A percentile compares a stretch with the other conserved stretches of the same genome.
Evolutionary conservation across 2,113 vertebrate genomes (phyloP).

Genomic region (Corythaeola cristata): DNA sequence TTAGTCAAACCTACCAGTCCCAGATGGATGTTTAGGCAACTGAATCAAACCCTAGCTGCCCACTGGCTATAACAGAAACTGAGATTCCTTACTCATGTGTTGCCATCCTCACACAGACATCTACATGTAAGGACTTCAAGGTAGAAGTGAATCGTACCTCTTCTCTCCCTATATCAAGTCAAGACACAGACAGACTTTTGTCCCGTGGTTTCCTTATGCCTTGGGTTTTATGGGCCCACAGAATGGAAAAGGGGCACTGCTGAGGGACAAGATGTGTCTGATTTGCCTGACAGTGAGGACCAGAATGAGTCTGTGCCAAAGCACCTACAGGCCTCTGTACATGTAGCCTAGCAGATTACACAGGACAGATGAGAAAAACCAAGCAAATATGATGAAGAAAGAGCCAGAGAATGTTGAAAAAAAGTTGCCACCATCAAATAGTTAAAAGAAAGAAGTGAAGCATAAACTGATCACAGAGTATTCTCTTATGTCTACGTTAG

Average conservation of each 20-base stretch:
- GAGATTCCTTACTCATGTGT: neutral
- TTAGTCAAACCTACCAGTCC: neutral
- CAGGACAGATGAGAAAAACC: neutral
- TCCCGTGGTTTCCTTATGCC: fast-evolving
- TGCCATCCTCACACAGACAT: neutral
- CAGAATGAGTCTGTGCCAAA: neutral
- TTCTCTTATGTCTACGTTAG: neutral
- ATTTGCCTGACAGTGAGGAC: neutral
- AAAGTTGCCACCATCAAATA: neutral
- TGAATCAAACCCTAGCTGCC: neutral
- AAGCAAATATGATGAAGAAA: neutral
- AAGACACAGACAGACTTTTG: neutral
- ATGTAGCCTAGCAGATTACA: neutral
- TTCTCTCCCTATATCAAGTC: neutral
- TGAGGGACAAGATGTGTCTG: neutral
- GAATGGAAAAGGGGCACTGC: neutral
- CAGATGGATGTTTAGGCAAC: neutral
- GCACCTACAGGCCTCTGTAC: neutral
- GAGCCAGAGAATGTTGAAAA: fast-evolving
- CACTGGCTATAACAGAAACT: neutral
- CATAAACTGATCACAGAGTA: neutral
- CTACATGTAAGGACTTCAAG: fast-evolving
- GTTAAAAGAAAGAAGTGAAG: neutral
- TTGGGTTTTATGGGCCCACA: neutral
- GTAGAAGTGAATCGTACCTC: neutral